Conservation (phyloP, 2,888 invertebrate genomes). For the Sepiola atlantica region DNA sequence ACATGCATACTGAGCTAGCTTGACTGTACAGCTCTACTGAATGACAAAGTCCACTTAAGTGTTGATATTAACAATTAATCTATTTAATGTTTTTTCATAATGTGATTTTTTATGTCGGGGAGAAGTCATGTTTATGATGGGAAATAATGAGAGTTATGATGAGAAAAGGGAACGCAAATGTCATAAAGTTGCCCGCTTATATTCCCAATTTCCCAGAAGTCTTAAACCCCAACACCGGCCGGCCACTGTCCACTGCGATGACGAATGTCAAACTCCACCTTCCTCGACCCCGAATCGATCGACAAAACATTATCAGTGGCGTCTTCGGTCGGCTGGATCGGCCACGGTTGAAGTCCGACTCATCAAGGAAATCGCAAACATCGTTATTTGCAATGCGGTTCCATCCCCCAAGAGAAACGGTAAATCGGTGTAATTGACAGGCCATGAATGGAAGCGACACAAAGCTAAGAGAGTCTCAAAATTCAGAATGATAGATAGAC, state of each 20-base stretch:
- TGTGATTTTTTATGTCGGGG: not conserved
- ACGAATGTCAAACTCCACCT: not conserved
- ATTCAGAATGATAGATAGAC: too few species aligned
- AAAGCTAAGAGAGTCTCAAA: not conserved
- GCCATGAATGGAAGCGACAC: not conserved
- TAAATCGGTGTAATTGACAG: slow-evolving; percentile 10
- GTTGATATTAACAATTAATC: not conserved
- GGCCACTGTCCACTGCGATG: not conserved
- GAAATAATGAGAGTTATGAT: not conserved
- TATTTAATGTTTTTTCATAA: not conserved
- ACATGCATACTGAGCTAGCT: too few species aligned
- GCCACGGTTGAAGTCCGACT: not conserved
- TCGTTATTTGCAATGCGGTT: not conserved
- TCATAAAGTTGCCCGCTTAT: not conserved
- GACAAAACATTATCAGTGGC: not conserved
- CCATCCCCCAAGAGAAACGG: not conserved
- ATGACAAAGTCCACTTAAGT: too few species aligned
- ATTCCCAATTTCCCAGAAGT: not conserved
- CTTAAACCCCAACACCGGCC: not conserved
- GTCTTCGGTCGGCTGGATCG: slow-evolving; percentile 1
- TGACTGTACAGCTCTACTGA: too few species aligned
- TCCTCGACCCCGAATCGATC: not conserved
- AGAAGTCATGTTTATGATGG: not conserved
- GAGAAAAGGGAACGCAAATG: not conserved
- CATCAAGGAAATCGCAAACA: not conserved